Conservation (phyloP, 2,797 vertebrate species). For the Phoebastria nigripes region DNA sequence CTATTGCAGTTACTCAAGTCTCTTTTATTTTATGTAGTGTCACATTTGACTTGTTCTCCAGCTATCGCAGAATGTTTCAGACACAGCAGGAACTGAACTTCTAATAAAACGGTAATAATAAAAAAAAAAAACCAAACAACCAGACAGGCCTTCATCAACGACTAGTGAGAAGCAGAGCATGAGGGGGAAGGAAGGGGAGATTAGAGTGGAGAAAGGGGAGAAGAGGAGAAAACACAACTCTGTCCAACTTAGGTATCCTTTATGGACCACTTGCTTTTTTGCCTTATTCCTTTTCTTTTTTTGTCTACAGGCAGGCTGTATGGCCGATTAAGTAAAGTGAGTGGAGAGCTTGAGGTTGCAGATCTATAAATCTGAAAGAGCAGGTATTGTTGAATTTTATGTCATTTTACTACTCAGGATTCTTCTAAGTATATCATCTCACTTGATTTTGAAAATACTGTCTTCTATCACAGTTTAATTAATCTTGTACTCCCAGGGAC, state of each 20-base stretch:
- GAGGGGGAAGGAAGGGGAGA: not conserved
- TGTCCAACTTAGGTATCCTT: not conserved
- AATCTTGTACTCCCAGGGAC: not conserved
- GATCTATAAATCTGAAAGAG: not conserved
- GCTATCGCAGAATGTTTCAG: not conserved
- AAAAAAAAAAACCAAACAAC: not conserved
- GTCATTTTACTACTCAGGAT: not conserved
- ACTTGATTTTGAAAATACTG: not conserved
- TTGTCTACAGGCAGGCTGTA: not conserved
- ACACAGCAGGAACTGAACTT: not conserved
- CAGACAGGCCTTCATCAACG: not conserved
- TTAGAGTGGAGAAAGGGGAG: not conserved
- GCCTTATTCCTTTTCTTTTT: not conserved
- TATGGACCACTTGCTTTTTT: not conserved
- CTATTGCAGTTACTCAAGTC: not conserved
- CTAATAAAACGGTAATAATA: constrained; percentile 10
- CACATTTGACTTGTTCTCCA: constrained; percentile 16
- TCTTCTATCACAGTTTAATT: constrained; percentile 9
- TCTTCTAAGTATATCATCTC: not conserved
- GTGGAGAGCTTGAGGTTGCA: not conserved
- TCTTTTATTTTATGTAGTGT: constrained; percentile 25
- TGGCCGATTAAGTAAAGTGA: not conserved
- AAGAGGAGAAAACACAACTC: not conserved
- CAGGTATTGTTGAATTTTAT: not conserved
- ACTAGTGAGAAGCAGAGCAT: not conserved